A percentile compares a stretch with the other conserved stretches of the same genome.
Conservation (phyloP, 2,113 vertebrate species). For the Ophiodon elongatus region DNA sequence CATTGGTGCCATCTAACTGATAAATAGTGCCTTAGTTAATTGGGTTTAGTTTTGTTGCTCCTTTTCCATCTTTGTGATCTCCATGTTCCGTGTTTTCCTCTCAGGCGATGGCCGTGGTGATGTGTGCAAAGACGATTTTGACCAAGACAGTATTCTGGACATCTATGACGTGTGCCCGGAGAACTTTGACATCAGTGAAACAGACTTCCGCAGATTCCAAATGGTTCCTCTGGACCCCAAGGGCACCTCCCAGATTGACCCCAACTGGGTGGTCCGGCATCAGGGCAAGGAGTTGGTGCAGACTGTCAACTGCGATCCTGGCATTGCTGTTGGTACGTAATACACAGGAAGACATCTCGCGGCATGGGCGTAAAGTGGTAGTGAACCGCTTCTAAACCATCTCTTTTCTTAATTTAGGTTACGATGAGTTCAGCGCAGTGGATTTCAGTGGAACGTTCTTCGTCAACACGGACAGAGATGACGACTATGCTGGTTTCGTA, state of each 20-base stretch:
- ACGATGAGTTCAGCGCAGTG: slow-evolving; percentile 96
- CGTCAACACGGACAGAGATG: slow-evolving; percentile 97
- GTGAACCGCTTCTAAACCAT: not conserved
- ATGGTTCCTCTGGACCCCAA: slow-evolving; percentile 99
- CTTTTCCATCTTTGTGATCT: slow-evolving; percentile 2
- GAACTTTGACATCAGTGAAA: slow-evolving; percentile 96
- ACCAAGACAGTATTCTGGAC: slow-evolving; percentile 93
- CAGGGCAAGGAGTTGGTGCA: slow-evolving; percentile 99
- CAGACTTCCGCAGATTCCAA: slow-evolving; percentile 98
- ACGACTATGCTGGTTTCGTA: slow-evolving; percentile 98
- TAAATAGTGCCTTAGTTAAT: not conserved
- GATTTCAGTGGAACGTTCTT: slow-evolving; percentile 99
- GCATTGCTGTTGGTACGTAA: slow-evolving; percentile 94
- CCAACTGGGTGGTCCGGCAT: slow-evolving; percentile 98
- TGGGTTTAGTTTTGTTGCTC: not conserved
- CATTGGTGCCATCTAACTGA: not conserved
- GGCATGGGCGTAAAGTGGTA: not conserved
- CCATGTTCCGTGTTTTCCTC: not conserved
- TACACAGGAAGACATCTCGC: not conserved
- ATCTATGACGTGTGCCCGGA: slow-evolving; percentile 97
- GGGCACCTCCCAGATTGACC: slow-evolving; percentile 97
- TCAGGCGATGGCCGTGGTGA: slow-evolving; percentile 96
- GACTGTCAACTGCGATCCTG: slow-evolving; percentile 98
- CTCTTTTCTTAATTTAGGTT: slow-evolving; percentile 84
- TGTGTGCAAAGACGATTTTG: slow-evolving; percentile 96